These are phyloP conservation scores for Melipona bicolor DNA, from an alignment of 2,888 invertebrate species.

Conservation along the genomic window DNA sequence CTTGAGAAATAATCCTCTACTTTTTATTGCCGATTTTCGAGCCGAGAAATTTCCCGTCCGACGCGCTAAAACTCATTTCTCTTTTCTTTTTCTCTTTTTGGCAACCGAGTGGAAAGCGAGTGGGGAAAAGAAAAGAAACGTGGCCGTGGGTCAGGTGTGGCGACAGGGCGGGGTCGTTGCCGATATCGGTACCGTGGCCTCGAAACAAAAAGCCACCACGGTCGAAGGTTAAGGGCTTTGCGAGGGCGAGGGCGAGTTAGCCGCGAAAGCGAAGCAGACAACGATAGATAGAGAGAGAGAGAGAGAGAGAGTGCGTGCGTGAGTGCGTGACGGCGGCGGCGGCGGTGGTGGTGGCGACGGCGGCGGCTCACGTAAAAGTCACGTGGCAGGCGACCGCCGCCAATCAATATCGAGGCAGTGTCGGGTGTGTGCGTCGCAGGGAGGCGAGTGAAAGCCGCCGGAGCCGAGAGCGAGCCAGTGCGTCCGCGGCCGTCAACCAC, in stretches of 20 bases:
- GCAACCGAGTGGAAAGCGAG: background rate
- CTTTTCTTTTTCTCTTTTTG: too few species aligned
- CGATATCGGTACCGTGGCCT: conserved; percentile 37
- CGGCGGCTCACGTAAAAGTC: conserved; percentile 55
- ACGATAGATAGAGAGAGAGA: too few species aligned
- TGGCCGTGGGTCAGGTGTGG: conserved; percentile 5
- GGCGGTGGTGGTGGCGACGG: too few species aligned
- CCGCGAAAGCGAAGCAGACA: background rate
- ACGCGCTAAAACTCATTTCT: too few species aligned
- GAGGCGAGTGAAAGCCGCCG: conserved; percentile 53
- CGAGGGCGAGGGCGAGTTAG: background rate
- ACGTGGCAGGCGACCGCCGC: conserved; percentile 67
- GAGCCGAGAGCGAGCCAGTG: conserved; percentile 54
- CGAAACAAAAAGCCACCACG: conserved; percentile 46
- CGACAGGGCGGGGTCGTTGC: conserved; percentile 57
- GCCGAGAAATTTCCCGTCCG: too few species aligned
- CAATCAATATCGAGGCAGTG: conserved; percentile 72
- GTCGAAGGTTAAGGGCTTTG: conserved; percentile 61
- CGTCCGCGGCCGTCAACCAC: conserved; percentile 68
- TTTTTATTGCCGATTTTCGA: too few species aligned
- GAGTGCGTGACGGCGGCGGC: conserved; percentile 10
- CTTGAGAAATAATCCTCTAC: too few species aligned
- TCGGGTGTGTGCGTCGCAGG: conserved; percentile 65
- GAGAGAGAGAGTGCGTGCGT: background rate
- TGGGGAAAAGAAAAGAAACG: background rate